phyloP scores from a whole-genome alignment of 2,888 invertebrate genomes.

The Ormyrus labotus region DNA sequence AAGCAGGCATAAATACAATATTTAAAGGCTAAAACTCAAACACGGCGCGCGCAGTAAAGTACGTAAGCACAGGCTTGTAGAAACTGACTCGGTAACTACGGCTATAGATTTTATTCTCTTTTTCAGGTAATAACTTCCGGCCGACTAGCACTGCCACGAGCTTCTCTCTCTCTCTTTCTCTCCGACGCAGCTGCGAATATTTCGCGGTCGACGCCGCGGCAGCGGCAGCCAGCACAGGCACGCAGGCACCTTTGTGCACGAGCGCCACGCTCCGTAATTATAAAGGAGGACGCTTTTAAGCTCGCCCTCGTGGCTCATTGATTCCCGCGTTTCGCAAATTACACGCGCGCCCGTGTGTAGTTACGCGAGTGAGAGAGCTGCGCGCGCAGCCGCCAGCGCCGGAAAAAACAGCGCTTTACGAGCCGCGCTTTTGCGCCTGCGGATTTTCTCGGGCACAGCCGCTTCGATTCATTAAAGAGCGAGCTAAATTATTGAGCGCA shows the following conservation, averaged over 20 bases:
- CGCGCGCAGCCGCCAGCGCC: conserved; percentile 1
- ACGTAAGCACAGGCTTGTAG: conserved; percentile 11
- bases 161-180: no score
- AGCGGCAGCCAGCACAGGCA: neutral
- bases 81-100: conserved; percentile 11
- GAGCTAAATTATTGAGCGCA: conserved; percentile 43
- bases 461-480: conserved; percentile 34
- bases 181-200: neutral
- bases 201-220: conserved; percentile 33
- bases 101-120: conserved; percentile 48
- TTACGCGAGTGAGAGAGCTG: neutral
- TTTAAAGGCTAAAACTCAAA: conserved; percentile 39
- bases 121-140: conserved; percentile 57
- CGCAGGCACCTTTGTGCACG: no score
- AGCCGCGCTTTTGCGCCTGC: neutral
- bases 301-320: conserved; percentile 41
- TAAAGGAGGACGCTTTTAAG: conserved; percentile 26
- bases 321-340: conserved; percentile 43
- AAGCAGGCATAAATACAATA: conserved; percentile 37
- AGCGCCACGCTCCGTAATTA: conserved; percentile 37
- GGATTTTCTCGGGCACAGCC: neutral
- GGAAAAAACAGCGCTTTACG: conserved; percentile 21
- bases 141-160: conserved; percentile 10
- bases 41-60: conserved; percentile 27
- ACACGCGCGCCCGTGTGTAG: neutral